Percentiles rank a stretch among this genome's conserved stretches.
These are phyloP conservation scores for Istiophorus platypterus DNA, from an alignment of 2,113 vertebrate genomes.

Conservation along the genomic window DNA sequence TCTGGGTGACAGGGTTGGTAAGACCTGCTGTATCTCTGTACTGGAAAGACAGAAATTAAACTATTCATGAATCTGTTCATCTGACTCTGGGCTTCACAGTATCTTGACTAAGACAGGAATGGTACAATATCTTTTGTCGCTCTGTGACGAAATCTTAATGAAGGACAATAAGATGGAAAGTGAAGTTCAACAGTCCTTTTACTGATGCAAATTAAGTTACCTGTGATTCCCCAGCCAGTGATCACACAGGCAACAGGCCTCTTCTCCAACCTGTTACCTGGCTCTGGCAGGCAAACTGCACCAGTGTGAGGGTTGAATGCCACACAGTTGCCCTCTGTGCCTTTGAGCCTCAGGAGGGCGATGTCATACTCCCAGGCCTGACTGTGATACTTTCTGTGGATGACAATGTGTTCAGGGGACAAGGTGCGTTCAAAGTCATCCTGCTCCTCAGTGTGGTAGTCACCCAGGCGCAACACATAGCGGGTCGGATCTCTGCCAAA, in stretches of 20 bases:
- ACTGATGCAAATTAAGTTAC: constrained; percentile 60
- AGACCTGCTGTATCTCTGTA: background rate
- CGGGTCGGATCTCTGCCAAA: constrained; percentile 87
- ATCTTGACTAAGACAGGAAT: background rate
- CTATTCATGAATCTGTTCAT: background rate
- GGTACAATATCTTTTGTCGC: no score
- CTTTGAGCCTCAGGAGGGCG: constrained; percentile 86
- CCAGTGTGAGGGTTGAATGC: constrained; percentile 87
- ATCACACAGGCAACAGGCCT: constrained; percentile 86
- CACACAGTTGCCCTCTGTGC: constrained; percentile 86
- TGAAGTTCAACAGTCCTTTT: background rate
- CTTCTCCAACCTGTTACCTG: constrained; percentile 62
- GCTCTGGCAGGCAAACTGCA: constrained; percentile 86
- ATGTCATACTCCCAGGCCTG: constrained; percentile 91
- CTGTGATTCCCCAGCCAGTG: constrained; percentile 92
- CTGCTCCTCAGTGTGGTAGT: constrained; percentile 88
- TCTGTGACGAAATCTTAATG: background rate
- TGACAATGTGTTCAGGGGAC: constrained; percentile 84
- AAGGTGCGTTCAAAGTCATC: constrained; percentile 90
- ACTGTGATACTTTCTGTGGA: constrained; percentile 88
- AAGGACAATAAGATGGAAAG: background rate
- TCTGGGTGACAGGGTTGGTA: background rate
- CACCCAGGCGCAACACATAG: constrained; percentile 88
- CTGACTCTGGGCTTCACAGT: background rate
- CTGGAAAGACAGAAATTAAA: background rate